These are phyloP conservation scores for Notothenia coriiceps DNA, from an alignment of 2,113 vertebrate species.

Conservation along the genomic window DNA sequence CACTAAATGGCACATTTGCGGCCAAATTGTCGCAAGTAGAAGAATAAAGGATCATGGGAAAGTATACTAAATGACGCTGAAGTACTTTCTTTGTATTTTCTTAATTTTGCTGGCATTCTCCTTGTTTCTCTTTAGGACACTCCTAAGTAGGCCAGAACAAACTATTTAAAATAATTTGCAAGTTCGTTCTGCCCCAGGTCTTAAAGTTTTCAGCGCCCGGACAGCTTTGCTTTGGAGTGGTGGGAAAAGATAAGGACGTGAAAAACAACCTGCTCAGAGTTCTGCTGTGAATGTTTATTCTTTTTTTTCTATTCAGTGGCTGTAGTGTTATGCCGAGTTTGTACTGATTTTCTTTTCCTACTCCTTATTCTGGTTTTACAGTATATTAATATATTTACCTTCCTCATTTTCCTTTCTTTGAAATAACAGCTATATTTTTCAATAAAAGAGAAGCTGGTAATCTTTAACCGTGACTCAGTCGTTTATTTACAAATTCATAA, in stretches of 20 bases:
- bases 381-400: slow-evolving; percentile 82
- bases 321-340: slow-evolving; percentile 64
- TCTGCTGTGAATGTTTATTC: slow-evolving; percentile 63
- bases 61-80: slow-evolving; percentile 20
- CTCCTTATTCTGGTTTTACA: slow-evolving; percentile 70
- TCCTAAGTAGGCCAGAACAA: slow-evolving; percentile 52
- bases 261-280: slow-evolving; percentile 46
- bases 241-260: slow-evolving; percentile 40
- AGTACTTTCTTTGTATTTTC: slow-evolving; percentile 34
- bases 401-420: slow-evolving; percentile 69
- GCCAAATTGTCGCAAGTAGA: slow-evolving; percentile 27
- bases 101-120: slow-evolving; percentile 33
- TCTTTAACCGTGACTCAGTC: slow-evolving; percentile 55
- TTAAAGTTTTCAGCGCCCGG: slow-evolving; percentile 25
- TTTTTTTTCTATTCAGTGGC: slow-evolving; percentile 36
- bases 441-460: slow-evolving; percentile 84
- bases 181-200: slow-evolving; percentile 46
- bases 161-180: slow-evolving; percentile 49
- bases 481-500: slow-evolving; percentile 9
- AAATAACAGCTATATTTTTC: slow-evolving; percentile 86
- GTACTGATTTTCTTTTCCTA: slow-evolving; percentile 56
- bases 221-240: slow-evolving; percentile 32
- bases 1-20: slow-evolving; percentile 30
- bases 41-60: slow-evolving; percentile 31
- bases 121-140: slow-evolving; percentile 39